These are phyloP conservation scores for Tetrapedia diversipes DNA, from an alignment of 2,888 invertebrate genomes.

Conservation along the genomic window DNA sequence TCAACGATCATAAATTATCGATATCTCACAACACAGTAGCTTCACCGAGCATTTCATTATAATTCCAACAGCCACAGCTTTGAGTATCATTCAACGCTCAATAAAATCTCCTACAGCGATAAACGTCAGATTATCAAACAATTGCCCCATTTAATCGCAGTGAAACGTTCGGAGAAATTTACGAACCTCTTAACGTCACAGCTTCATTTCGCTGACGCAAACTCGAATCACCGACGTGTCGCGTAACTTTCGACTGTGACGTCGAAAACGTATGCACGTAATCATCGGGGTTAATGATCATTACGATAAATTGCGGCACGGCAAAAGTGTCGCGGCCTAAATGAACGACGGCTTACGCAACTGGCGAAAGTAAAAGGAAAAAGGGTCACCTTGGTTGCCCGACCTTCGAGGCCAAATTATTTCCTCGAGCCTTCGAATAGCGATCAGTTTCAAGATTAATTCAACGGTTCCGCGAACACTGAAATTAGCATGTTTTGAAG, in stretches of 20 bases:
- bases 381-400: conserved; percentile 30
- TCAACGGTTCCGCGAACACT: not conserved
- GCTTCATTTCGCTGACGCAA: conserved; percentile 9
- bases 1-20: too few relatives aligned
- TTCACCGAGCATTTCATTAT: not conserved
- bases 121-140: not conserved
- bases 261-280: not conserved
- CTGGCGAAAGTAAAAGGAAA: conserved; percentile 56
- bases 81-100: not conserved
- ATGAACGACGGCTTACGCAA: conserved; percentile 48
- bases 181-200: conserved; percentile 3
- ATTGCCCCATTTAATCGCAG: not conserved
- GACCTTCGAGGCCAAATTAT: conserved; percentile 41
- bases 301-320: conserved; percentile 21
- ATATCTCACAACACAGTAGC: not conserved
- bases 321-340: not conserved
- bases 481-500: not conserved
- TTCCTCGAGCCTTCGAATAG: conserved; percentile 31
- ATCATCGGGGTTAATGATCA: not conserved
- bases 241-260: conserved; percentile 9
- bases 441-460: too few relatives aligned
- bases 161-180: not conserved
- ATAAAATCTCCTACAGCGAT: not conserved
- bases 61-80: not conserved
- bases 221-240: not conserved